phyloP scores from a whole-genome alignment of 1,140 invertebrate genomes.

The Sarcophaga peregrina region DNA sequence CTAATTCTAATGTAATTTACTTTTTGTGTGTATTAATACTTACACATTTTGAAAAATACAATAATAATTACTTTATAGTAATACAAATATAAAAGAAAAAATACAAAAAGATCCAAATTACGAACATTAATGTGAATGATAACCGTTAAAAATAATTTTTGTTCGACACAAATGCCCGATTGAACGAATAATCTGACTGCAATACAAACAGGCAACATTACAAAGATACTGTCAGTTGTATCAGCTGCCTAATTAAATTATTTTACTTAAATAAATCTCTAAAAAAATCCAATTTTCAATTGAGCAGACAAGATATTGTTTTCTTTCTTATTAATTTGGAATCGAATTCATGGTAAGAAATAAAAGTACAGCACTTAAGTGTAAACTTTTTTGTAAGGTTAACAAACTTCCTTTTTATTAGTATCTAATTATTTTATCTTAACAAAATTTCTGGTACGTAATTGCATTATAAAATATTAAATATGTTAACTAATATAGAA shows the following conservation, averaged over 20 bases:
- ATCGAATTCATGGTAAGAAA: not conserved
- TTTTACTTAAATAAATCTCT: constrained; percentile 16
- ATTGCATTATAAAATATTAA: too few species aligned
- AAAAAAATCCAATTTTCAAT: not conserved
- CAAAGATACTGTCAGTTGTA: not conserved
- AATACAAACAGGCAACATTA: not conserved
- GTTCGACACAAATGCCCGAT: too few species aligned
- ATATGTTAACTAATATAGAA: too few species aligned
- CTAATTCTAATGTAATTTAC: constrained; percentile 24
- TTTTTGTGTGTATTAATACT: constrained; percentile 39
- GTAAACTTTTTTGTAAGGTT: too few species aligned
- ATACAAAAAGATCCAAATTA: constrained; percentile 14
- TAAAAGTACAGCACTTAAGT: too few species aligned
- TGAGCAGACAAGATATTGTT: not conserved
- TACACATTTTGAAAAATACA: constrained; percentile 34
- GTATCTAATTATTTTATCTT: too few species aligned
- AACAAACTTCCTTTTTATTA: too few species aligned
- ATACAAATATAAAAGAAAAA: constrained; percentile 28
- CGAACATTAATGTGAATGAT: not conserved
- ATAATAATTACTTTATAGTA: constrained; percentile 21
- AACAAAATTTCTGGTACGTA: too few species aligned
- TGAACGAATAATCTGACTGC: not conserved
- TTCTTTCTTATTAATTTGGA: not conserved
- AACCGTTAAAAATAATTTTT: not conserved
- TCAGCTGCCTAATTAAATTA: not conserved